Evolutionary conservation across 2,113 vertebrate genomes (phyloP).

Genomic region (Zeus faber): DNA sequence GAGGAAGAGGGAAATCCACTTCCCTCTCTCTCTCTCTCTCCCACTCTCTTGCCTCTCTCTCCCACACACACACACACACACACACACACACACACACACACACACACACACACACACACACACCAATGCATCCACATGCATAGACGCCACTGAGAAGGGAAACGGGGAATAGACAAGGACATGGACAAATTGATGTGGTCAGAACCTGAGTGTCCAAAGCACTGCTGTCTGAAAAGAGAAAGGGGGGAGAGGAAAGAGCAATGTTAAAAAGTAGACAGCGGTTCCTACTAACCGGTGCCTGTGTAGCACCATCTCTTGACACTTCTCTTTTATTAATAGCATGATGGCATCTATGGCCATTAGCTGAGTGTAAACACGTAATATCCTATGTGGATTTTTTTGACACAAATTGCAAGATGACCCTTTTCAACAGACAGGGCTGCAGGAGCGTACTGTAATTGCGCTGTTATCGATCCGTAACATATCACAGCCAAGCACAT

Average conservation of each 20-base stretch:
- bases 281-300: no score
- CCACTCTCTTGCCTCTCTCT: background rate
- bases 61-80: no score
- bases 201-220: constrained; percentile 97
- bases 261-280: no score
- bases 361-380: constrained; percentile 17
- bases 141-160: constrained; percentile 74
- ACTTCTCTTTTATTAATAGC: constrained; percentile 1
- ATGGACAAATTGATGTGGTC: constrained; percentile 50
- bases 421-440: constrained; percentile 36
- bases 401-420: constrained; percentile 16
- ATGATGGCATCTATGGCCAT: constrained; percentile 37
- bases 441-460: constrained; percentile 50
- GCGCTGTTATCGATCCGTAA: constrained; percentile 56
- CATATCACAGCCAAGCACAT: constrained; percentile 39
- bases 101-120: constrained; percentile 14
- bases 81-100: constrained; percentile 6
- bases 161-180: constrained; percentile 73
- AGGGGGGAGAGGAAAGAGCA: constrained; percentile 69
- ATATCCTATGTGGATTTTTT: constrained; percentile 41
- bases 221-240: constrained; percentile 91
- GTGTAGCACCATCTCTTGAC: no score
- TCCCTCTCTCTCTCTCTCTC: constrained; percentile 24
- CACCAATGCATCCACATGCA: constrained; percentile 16
- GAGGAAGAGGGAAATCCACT: no score